phyloP scores from a whole-genome alignment of 2,888 invertebrate species.

The Antheraea assamensis region DNA sequence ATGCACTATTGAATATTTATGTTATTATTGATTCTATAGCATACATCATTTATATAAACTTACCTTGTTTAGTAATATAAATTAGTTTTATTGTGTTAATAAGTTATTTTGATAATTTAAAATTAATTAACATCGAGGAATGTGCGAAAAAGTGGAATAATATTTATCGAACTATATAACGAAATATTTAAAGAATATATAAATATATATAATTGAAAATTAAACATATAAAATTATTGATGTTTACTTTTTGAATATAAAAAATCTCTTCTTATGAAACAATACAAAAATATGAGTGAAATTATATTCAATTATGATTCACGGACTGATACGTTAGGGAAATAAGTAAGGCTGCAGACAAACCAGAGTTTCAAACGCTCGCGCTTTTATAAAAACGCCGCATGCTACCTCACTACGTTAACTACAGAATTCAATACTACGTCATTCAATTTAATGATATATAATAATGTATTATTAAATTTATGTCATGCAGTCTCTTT shows the following conservation, averaged over 20 bases:
- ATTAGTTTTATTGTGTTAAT: slow-evolving; percentile 16
- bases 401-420: slow-evolving; percentile 8
- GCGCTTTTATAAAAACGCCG: slow-evolving; percentile 8
- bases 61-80: slow-evolving; percentile 13
- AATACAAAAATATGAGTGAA: neutral
- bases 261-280: no score
- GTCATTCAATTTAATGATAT: slow-evolving; percentile 19
- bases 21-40: neutral
- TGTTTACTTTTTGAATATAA: neutral
- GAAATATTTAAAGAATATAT: neutral
- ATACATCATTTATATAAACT: slow-evolving; percentile 13
- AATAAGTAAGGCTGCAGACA: neutral
- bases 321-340: neutral
- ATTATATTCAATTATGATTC: neutral
- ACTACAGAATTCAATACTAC: slow-evolving; percentile 13
- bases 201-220: neutral
- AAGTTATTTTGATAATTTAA: slow-evolving; percentile 22
- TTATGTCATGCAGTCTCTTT: slow-evolving; percentile 59
- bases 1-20: neutral
- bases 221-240: no score
- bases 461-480: neutral
- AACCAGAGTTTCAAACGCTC: neutral
- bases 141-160: slow-evolving; percentile 72
- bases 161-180: neutral
- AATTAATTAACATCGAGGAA: slow-evolving; percentile 56